Conservation (phyloP, 1,140 invertebrate species). For the Colletes gigas region DNA sequence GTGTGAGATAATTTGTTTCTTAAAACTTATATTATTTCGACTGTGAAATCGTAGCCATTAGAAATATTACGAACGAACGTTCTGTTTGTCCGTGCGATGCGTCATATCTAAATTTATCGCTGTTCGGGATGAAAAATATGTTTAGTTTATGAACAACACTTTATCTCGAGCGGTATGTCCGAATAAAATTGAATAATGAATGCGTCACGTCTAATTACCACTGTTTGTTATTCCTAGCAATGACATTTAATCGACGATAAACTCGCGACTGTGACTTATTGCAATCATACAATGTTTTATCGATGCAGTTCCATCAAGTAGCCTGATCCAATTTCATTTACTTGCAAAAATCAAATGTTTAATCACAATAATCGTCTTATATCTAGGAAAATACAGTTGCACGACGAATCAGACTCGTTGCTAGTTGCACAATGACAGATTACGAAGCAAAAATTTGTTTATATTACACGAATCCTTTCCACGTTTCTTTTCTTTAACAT, state of each 20-base stretch:
- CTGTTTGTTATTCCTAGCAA: conserved; percentile 24
- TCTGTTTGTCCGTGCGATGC: not conserved
- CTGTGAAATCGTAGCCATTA: not conserved
- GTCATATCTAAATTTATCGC: not conserved
- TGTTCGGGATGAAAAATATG: not conserved
- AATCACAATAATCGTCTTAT: too few relatives aligned
- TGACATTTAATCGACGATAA: conserved; percentile 13
- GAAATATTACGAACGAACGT: not conserved
- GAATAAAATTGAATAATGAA: conserved; percentile 33
- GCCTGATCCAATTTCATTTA: not conserved
- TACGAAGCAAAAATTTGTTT: too few relatives aligned
- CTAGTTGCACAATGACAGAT: too few relatives aligned
- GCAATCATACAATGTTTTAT: not conserved
- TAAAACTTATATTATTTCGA: not conserved
- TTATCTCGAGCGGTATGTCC: conserved; percentile 6
- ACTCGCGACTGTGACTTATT: not conserved
- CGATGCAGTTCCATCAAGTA: not conserved
- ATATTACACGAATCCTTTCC: too few relatives aligned
- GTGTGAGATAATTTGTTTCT: not conserved
- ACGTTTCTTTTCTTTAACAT: too few relatives aligned
- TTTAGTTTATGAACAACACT: not conserved
- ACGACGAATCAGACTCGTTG: too few relatives aligned
- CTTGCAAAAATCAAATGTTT: too few relatives aligned
- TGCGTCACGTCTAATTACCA: not conserved
- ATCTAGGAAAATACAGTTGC: too few relatives aligned